Percentiles rank a stretch among this genome's conserved stretches.
These are phyloP conservation scores for Archips crataeganus DNA, from an alignment of 2,888 invertebrate genomes.

Conservation along the genomic window DNA sequence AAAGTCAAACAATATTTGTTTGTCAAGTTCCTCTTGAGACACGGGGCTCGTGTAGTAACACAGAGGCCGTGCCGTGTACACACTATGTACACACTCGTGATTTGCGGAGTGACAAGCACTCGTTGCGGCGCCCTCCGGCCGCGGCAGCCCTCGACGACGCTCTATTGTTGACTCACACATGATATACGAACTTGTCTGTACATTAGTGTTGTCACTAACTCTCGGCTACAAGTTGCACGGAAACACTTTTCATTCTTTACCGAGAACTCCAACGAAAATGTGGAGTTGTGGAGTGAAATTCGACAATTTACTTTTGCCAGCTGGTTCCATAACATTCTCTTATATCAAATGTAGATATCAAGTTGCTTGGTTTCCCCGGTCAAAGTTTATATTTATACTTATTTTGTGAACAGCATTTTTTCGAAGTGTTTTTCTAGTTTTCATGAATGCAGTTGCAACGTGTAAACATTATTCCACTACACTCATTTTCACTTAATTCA, in stretches of 20 bases:
- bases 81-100: constrained; percentile 40
- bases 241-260: constrained; percentile 6
- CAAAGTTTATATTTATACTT: too few relatives aligned
- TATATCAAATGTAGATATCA: background rate
- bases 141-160: constrained; percentile 38
- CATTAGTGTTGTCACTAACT: constrained; percentile 6
- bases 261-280: background rate
- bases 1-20: constrained; percentile 8
- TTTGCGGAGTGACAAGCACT: constrained; percentile 47
- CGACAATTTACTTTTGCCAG: background rate
- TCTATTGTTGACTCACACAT: constrained; percentile 46
- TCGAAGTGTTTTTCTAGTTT: too few relatives aligned
- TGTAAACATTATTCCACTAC: background rate
- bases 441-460: background rate
- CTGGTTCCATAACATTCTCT: background rate
- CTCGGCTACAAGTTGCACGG: background rate
- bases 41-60: constrained; percentile 4
- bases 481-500: constrained; percentile 24
- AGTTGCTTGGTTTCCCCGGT: too few relatives aligned
- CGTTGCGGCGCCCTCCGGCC: constrained; percentile 42
- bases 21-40: constrained; percentile 32
- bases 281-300: background rate
- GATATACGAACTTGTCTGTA: constrained; percentile 31
- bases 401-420: too few relatives aligned
- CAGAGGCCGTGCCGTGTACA: constrained; percentile 13